Percentiles rank a stretch among this genome's conserved stretches.
Evolutionary conservation across 1,140 invertebrate genomes (phyloP).

Genomic region (Drosophila navojoa): DNA sequence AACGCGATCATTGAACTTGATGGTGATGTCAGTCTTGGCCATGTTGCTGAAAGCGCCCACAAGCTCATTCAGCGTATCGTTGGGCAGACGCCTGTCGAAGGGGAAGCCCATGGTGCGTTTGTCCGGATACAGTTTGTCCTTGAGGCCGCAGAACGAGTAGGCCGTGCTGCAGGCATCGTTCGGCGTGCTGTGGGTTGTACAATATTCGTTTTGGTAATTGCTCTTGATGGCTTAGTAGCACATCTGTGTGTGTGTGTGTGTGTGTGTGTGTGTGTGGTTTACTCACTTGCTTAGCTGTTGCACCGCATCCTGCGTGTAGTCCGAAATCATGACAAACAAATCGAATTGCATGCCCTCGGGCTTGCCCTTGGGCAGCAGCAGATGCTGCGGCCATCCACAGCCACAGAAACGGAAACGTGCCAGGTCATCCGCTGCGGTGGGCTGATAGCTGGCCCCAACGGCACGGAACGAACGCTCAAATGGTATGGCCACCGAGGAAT

Average conservation of each 20-base stretch:
- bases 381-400: constrained; percentile 86
- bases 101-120: constrained; percentile 89
- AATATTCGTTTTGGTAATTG: constrained; percentile 12
- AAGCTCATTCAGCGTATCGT: constrained; percentile 86
- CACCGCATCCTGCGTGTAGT: constrained; percentile 85
- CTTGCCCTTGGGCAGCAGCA: constrained; percentile 85
- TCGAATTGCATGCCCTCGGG: constrained; percentile 83
- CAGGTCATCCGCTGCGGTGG: constrained; percentile 68
- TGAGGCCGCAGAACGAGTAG: constrained; percentile 88
- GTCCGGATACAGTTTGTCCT: constrained; percentile 88
- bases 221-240: too few relatives aligned
- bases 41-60: constrained; percentile 85
- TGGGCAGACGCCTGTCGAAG: constrained; percentile 87
- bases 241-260: too few relatives aligned
- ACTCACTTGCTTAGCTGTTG: constrained; percentile 84
- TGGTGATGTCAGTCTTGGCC: constrained; percentile 85
- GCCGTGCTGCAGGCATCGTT: constrained; percentile 86
- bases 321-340: constrained; percentile 85
- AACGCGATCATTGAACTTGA: constrained; percentile 75
- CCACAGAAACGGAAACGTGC: constrained; percentile 85
- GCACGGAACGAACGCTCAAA: constrained; percentile 88
- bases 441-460: constrained; percentile 80
- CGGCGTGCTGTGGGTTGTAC: constrained; percentile 29
- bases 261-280: not conserved
- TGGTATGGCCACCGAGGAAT: constrained; percentile 88